Conservation (phyloP, 2,113 vertebrate genomes). For the Mustela nigripes region DNA sequence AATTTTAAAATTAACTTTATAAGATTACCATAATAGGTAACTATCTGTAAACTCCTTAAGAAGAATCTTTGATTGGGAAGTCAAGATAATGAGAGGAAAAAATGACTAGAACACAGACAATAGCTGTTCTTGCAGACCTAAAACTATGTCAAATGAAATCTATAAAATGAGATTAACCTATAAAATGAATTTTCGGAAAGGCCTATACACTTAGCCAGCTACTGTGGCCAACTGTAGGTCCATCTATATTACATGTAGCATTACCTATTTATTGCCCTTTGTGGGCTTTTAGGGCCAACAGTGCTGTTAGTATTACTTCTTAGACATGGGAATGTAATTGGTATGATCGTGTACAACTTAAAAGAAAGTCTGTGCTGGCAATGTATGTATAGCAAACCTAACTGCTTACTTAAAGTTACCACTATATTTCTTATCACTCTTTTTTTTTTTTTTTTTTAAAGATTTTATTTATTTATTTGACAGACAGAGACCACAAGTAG, state of each 20-base stretch:
- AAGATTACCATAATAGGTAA: neutral
- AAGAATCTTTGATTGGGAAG: neutral
- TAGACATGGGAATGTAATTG: neutral
- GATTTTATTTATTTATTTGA: no score
- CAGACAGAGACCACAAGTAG: no score
- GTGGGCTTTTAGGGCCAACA: neutral
- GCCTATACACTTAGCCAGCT: neutral
- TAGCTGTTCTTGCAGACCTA: neutral
- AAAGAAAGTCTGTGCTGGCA: neutral
- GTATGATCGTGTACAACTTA: neutral
- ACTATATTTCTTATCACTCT: neutral
- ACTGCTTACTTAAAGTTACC: constrained; percentile 18
- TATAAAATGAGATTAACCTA: neutral
- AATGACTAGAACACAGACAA: neutral
- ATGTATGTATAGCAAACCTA: neutral
- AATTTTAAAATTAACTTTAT: constrained; percentile 19
- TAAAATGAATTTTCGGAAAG: neutral
- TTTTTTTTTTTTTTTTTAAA: no score
- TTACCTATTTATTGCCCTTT: neutral
- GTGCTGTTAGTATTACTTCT: neutral
- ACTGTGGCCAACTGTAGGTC: neutral
- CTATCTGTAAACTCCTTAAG: constrained; percentile 35
- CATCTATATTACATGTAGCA: neutral
- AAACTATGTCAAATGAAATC: neutral
- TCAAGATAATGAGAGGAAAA: neutral